Percentiles rank a stretch among this genome's conserved stretches.
Conservation (phyloP, 2,888 invertebrate species). For the Heliconius ismenius region DNA sequence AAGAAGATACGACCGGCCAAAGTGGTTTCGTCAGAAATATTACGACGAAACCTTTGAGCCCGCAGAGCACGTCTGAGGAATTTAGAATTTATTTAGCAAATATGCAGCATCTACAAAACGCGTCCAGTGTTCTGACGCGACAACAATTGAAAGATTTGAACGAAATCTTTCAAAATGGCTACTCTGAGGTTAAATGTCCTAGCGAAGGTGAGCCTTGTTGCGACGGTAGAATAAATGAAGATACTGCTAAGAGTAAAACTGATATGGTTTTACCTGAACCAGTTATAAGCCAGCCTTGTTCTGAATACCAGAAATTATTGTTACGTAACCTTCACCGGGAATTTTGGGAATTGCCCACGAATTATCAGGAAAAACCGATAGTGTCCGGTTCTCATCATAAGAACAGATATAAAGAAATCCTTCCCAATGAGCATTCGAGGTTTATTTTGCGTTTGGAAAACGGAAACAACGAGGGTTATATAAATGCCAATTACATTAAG, state of each 20-base stretch:
- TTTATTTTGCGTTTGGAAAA: constrained; percentile 84
- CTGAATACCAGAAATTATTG: constrained; percentile 83
- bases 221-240: constrained; percentile 59
- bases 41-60: constrained; percentile 85
- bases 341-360: constrained; percentile 96
- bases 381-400: constrained; percentile 94
- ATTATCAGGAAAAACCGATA: constrained; percentile 94
- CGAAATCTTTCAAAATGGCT: constrained; percentile 81
- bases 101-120: constrained; percentile 87
- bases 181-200: constrained; percentile 72
- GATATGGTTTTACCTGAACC: constrained; percentile 69
- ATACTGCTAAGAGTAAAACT: constrained; percentile 62
- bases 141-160: constrained; percentile 83
- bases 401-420: constrained; percentile 93
- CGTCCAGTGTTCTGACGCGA: constrained; percentile 84
- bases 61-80: constrained; percentile 85
- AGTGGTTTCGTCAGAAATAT: constrained; percentile 78
- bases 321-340: constrained; percentile 88
- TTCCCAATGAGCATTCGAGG: constrained; percentile 94
- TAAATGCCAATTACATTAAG: constrained; percentile 96
- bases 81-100: constrained; percentile 87
- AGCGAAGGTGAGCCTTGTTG: constrained; percentile 67
- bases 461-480: constrained; percentile 87
- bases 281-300: constrained; percentile 72
- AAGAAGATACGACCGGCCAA: constrained; percentile 67